Percentiles rank a stretch among this genome's conserved stretches.
phyloP scores from a whole-genome alignment of 2,113 vertebrate species.

The Psittacula cyanocephala region DNA sequence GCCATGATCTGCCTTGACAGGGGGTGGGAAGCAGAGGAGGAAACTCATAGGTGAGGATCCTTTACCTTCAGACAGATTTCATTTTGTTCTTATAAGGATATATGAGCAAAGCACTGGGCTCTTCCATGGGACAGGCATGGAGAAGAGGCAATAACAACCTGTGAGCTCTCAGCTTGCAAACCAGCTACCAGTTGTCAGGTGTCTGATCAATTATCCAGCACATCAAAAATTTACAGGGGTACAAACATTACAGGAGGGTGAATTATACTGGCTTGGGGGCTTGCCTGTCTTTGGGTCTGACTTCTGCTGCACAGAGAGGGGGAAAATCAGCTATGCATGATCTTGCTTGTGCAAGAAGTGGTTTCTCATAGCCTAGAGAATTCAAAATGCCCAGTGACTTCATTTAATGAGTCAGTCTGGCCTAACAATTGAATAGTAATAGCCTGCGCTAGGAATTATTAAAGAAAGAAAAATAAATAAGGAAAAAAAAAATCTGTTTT shows the following conservation, averaged over 20 bases:
- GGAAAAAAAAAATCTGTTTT: not conserved
- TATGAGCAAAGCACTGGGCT: not conserved
- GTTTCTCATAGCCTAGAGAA: not conserved
- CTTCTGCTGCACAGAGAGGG: not conserved
- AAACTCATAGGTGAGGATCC: not conserved
- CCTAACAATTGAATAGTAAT: not conserved
- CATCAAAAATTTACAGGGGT: not conserved
- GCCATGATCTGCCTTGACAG: not conserved
- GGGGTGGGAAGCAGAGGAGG: not conserved
- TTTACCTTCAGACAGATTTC: not conserved
- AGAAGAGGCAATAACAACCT: not conserved
- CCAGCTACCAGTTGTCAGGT: not conserved
- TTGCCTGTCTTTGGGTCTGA: not conserved
- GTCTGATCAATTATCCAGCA: not conserved
- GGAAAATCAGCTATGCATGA: not conserved
- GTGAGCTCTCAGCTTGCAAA: not conserved
- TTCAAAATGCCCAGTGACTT: not conserved
- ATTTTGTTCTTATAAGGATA: not conserved
- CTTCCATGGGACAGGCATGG: not conserved
- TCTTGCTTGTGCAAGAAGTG: not conserved
- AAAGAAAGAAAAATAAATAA: slow-evolving; percentile 8
- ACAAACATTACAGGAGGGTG: not conserved
- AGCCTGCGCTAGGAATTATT: not conserved
- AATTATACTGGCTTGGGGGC: not conserved
- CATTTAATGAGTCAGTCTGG: not conserved